Evolutionary conservation across 2,113 vertebrate species (phyloP), one percentile per base, ranked within the genome.

Genomic region (Sorex araneus): DNA sequence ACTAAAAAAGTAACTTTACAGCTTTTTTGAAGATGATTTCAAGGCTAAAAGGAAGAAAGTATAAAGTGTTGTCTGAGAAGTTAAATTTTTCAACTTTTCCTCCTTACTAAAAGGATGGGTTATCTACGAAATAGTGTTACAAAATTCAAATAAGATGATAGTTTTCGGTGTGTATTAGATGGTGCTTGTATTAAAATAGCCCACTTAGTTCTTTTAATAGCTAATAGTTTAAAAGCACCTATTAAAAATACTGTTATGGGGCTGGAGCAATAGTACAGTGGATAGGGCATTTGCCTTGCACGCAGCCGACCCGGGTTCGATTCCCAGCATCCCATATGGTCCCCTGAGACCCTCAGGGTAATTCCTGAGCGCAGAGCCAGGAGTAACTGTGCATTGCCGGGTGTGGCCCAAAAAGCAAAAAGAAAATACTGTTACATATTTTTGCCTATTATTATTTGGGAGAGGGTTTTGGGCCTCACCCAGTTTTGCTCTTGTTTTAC

Each of bases 11-110:
- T 91, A 40, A n/a, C 60, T 79, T 86, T 67, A 90, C 8, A 74
- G 63, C 21, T 60, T 67, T 60, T 43, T 70, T 21, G 34, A 94
- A 71, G 63, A 64, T 89, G 82, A 43, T 83, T 83, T 90, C 47
- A 86, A 83, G n/a, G 32, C 8, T 43, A 84, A 77, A 74, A 21
- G 50, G 19, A 77, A 66, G n/a, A 80, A 27, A 32, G 70, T 10
- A 6, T 3, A 85, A 34, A 47, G 3, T 16, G 27, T 84, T 87
- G 8, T 57, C n/a, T 85, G 63, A 69, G 25, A 45, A 25, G 23
- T 36, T 89, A 77, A 40, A 10, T 86, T 54, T 87, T 69, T 87
- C 45, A 70, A 1, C 32, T 64, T 82, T 84, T 50, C 34, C n/a
- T 66, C 16, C 0, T 60, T 43, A 36, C 8, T 10, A 47, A 16